Evolutionary conservation across 2,113 vertebrate species (phyloP).

Genomic region (Cygnus atratus): DNA sequence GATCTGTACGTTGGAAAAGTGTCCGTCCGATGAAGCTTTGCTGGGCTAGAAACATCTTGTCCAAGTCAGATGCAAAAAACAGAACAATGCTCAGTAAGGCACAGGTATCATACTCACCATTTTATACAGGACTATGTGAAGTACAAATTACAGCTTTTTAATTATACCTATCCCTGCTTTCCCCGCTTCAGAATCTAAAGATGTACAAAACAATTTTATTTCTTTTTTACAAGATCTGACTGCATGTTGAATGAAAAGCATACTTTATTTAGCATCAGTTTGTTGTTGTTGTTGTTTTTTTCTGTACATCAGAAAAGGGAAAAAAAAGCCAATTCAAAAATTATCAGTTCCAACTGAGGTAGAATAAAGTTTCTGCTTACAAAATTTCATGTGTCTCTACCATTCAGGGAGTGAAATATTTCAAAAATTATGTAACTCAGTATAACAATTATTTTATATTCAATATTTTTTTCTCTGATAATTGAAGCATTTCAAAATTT

Average conservation of each 20-base stretch:
- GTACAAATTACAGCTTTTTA: not conserved
- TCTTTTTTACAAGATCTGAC: not conserved
- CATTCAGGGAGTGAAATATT: not conserved
- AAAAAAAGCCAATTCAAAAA: not conserved
- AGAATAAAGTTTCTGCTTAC: not conserved
- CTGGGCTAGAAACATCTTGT: slow-evolving; percentile 72
- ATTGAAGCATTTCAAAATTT: not conserved
- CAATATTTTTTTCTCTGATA: not conserved
- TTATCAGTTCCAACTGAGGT: too few relatives aligned
- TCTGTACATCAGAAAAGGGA: not conserved
- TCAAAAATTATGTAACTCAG: not conserved
- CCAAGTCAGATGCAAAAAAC: not conserved
- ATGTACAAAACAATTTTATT: not conserved
- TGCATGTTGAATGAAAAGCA: not conserved
- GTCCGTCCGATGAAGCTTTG: slow-evolving; percentile 80
- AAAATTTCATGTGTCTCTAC: not conserved
- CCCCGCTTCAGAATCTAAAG: not conserved
- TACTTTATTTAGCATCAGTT: not conserved
- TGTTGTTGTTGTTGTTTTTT: not conserved
- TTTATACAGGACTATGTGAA: not conserved
- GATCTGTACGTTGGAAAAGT: slow-evolving; percentile 76
- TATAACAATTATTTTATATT: not conserved
- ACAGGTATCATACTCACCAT: not conserved
- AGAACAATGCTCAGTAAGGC: not conserved
- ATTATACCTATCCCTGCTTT: not conserved